Base-by-base conservation (phyloP, 2,888 invertebrate species). In the Pseudeuparius sepicola region DNA sequence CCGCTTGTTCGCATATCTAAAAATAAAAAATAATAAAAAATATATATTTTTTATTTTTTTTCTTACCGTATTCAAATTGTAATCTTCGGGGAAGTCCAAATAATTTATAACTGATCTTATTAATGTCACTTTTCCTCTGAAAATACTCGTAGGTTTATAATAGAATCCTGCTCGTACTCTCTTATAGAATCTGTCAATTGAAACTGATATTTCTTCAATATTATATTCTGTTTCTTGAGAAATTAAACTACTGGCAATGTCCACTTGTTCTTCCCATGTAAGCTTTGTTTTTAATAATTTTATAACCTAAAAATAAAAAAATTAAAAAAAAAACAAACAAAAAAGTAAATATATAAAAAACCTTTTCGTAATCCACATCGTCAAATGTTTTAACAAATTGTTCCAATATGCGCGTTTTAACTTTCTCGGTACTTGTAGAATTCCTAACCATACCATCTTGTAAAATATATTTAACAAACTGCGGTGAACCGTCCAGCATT, bases 401-500 rank as follows among this genome's bases (percentile, higher is more conserved):
- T 10, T 29, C 26, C 16, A 46, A 16, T 20, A 43, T 31, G 1
- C 34, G 36, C 2, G 26, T 6, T 36, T 34, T 35, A 2, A 38
- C n/a, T n/a, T n/a, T n/a, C n/a, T n/a, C n/a, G n/a, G n/a, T n/a
- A n/a, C n/a, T n/a, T n/a, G n/a, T 17, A 27, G 32, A 24, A 3
- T n/a, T n/a, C n/a, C n/a, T n/a, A n/a, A n/a, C n/a, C n/a, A n/a
- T n/a, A n/a, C 16, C 18, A 15, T 35, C 34, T 5, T 38, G 24
- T n/a, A 47, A 26, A 6, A 38, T 30, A 24, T 29, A 20, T 16
- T 35, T 36, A 1, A 42, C 29, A 12, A 34, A 47, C 5, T 31
- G 26, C 1, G 47, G 44, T 0, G 47, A 42, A 11, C 45, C 43
- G 7, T 48, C 48, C 9, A 48, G 24, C 1, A 40, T 32, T 7